These are phyloP conservation scores for Cebidichthys violaceus DNA, from an alignment of 2,113 vertebrate species.

Conservation along the genomic window DNA sequence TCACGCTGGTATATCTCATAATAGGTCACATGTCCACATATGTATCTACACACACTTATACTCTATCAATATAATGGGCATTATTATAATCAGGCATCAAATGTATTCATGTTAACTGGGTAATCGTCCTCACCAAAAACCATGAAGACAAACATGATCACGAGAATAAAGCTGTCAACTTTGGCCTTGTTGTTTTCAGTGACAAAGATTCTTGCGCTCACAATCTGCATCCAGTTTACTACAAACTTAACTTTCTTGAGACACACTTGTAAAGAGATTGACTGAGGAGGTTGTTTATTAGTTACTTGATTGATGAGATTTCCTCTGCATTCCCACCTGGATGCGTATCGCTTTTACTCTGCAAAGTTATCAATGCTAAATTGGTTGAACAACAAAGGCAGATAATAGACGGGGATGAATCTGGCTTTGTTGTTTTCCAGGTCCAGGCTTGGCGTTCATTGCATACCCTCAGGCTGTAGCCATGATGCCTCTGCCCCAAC, in stretches of 20 bases:
- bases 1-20: no score
- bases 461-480: constrained; percentile 83
- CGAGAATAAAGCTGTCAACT: not conserved
- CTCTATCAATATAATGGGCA: not conserved
- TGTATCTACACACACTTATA: not conserved
- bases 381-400: not conserved
- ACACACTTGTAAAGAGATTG: not conserved
- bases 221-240: not conserved
- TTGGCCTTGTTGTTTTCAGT: not conserved
- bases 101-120: not conserved
- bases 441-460: constrained; percentile 84
- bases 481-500: constrained; percentile 84
- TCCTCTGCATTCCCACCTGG: not conserved
- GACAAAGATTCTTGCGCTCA: not conserved
- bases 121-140: not conserved
- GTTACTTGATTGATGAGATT: not conserved
- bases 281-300: not conserved
- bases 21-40: no score
- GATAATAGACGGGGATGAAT: not conserved
- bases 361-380: not conserved
- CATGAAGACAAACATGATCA: not conserved
- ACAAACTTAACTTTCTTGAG: not conserved
- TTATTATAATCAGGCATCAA: not conserved
- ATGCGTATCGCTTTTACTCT: not conserved
- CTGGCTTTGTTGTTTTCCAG: constrained; percentile 55